Evolutionary conservation across 2,888 invertebrate species (phyloP).

Genomic region (Oconnorella tubifera): DNA sequence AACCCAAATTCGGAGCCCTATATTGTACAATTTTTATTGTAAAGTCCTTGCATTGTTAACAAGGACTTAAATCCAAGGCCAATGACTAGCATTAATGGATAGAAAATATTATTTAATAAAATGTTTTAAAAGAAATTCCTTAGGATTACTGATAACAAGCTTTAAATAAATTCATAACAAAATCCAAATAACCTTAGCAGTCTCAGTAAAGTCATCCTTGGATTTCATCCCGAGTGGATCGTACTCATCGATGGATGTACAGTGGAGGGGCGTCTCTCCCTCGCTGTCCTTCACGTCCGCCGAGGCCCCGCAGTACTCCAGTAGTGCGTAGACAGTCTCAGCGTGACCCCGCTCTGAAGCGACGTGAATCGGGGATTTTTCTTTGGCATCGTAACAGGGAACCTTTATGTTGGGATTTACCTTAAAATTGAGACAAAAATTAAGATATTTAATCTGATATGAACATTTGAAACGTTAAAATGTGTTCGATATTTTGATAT

Average conservation of each 20-base stretch:
- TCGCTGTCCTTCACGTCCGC: constrained; percentile 31
- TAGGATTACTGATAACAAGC: no score
- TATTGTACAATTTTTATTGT: no score
- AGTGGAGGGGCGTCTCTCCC: constrained; percentile 35
- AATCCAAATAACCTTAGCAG: constrained; percentile 29
- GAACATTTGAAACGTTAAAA: no score
- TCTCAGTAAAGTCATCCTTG: constrained; percentile 38
- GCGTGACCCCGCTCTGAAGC: constrained; percentile 36
- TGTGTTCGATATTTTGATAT: no score
- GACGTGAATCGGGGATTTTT: constrained; percentile 35
- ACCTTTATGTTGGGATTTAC: constrained; percentile 24
- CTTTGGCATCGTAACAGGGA: constrained; percentile 35
- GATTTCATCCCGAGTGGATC: constrained; percentile 37
- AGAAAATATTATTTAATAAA: no score
- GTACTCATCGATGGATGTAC: constrained; percentile 29
- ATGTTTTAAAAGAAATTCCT: no score
- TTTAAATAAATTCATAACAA: no score
- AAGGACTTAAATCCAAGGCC: no score
- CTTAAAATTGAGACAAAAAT: not conserved
- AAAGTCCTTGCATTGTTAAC: no score
- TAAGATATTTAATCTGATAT: no score
- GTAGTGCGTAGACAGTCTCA: constrained; percentile 29
- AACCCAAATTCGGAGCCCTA: no score
- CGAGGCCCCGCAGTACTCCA: constrained; percentile 33
- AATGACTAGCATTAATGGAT: no score